phyloP scores from a whole-genome alignment of 1,140 invertebrate species.

The Hycleus phaleratus region DNA sequence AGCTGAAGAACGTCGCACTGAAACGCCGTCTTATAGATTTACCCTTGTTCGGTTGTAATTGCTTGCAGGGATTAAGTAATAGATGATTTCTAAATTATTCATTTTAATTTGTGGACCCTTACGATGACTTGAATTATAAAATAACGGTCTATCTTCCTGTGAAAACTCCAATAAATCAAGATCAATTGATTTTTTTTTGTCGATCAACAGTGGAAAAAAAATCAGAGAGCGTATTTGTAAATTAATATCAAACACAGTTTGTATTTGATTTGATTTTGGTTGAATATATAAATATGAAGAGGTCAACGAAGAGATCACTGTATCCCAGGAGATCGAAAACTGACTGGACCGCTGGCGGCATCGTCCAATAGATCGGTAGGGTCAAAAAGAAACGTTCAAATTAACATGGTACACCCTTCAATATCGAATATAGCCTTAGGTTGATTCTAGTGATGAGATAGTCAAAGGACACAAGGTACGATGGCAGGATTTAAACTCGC shows the following conservation, averaged over 20 bases:
- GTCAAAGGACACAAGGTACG: constrained; percentile 32
- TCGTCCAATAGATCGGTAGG: constrained; percentile 10
- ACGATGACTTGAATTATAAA: constrained; percentile 21
- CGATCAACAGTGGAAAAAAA: no score
- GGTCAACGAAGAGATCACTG: constrained; percentile 14
- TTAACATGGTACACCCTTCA: constrained; percentile 14
- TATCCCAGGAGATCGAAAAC: constrained; percentile 13
- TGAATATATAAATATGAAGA: constrained; percentile 28
- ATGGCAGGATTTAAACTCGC: constrained; percentile 33
- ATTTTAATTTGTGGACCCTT: constrained; percentile 34
- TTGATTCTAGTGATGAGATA: constrained; percentile 19
- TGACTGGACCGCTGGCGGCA: constrained; percentile 1
- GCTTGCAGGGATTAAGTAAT: constrained; percentile 35
- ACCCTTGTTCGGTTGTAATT: constrained; percentile 33
- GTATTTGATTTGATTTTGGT: constrained; percentile 27
- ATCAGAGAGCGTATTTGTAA: constrained; percentile 8
- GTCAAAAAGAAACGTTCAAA: constrained; percentile 12
- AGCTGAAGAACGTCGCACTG: constrained; percentile 23
- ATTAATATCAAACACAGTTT: constrained; percentile 26
- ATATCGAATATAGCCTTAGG: constrained; percentile 11
- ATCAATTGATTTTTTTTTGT: no score
- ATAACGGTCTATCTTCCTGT: constrained; percentile 10
- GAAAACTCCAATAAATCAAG: no score
- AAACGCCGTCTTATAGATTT: constrained; percentile 31
- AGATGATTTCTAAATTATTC: constrained; percentile 38